Base-by-base conservation (phyloP, 2,113 vertebrate species). In the Petrocephalus zakoni region DNA sequence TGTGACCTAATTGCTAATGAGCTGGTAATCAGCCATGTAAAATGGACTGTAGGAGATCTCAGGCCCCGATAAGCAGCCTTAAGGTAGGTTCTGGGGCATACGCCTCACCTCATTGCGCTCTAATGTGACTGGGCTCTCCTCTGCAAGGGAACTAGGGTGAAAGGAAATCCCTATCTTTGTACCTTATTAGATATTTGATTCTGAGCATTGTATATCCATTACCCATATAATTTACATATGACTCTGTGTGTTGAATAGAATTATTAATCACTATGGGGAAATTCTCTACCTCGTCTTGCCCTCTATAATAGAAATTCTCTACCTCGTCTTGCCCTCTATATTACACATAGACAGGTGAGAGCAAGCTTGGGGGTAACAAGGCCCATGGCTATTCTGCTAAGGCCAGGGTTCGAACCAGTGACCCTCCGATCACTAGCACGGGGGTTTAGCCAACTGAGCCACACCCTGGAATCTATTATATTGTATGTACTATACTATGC, bases 21-120 rank as follows among this genome's bases (percentile, higher is more conserved):
- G 25, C 25, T 68, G 61, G n/a, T 68, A 68, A 68, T 68, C 37
- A 85, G 89, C 52, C 87, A 78, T 90, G 86, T 89, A 42, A 87
- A 89, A 89, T 85, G 89, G 53, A 87, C 51, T 8, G 51, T 72
- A 47, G 61, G 89, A 89, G 56, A 83, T 84, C 78, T 68, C 61
- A 1, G 61, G 25, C 10, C 0, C 61, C 25, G 61, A 68, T 68
- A 68, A 5, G 11, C 10, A 11, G 61, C n/a, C 61, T 1, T 68
- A 29, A 68, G 61, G 61, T 68, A 29, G 10, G 10, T n/a, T 68
- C 61, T 5, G 61, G 61, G 61, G n/a, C 61, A 29, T 1, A 0
- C 0, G 25, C 9, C 61, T 68, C 4, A n/a, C 61, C 25, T 68
- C 61, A 29, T 29, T 29, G 61, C 61, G 29, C 61, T 4, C n/a